phyloP scores from a whole-genome alignment of 2,113 vertebrate species.

The Gasterosteus nipponicus region DNA sequence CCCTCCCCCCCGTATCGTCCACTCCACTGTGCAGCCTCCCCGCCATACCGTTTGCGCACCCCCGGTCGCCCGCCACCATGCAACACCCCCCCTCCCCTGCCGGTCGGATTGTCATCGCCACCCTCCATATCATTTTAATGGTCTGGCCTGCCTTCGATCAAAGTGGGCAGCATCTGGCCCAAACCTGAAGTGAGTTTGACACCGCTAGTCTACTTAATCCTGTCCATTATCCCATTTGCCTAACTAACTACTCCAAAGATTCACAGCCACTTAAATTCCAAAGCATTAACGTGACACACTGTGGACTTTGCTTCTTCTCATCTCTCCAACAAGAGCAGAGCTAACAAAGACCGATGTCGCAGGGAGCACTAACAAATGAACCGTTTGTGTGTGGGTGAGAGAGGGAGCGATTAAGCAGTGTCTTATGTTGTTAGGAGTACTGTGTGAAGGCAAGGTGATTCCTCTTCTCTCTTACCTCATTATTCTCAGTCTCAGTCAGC shows the following conservation, averaged over 20 bases:
- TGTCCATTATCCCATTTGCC: not conserved
- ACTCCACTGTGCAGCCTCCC: too few relatives aligned
- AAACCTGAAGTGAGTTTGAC: too few relatives aligned
- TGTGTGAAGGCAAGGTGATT: conserved; percentile 43
- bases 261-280: conserved; percentile 15
- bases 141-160: too few relatives aligned
- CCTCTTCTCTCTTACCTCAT: conserved; percentile 58
- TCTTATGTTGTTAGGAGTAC: conserved; percentile 25
- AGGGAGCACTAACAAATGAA: not conserved
- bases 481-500: conserved; percentile 62
- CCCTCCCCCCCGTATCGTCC: too few relatives aligned
- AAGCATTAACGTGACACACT: not conserved
- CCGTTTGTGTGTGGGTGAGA: not conserved
- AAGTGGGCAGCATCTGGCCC: too few relatives aligned
- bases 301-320: not conserved
- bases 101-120: too few relatives aligned
- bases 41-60: too few relatives aligned
- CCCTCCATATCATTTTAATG: too few relatives aligned
- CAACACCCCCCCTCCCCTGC: too few relatives aligned
- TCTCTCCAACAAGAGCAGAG: not conserved
- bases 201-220: too few relatives aligned
- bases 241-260: not conserved
- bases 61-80: too few relatives aligned
- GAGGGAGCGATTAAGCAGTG: not conserved
- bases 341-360: not conserved